Evolutionary conservation across 2,888 invertebrate species (phyloP).

Genomic region (Laspeyria flexula): DNA sequence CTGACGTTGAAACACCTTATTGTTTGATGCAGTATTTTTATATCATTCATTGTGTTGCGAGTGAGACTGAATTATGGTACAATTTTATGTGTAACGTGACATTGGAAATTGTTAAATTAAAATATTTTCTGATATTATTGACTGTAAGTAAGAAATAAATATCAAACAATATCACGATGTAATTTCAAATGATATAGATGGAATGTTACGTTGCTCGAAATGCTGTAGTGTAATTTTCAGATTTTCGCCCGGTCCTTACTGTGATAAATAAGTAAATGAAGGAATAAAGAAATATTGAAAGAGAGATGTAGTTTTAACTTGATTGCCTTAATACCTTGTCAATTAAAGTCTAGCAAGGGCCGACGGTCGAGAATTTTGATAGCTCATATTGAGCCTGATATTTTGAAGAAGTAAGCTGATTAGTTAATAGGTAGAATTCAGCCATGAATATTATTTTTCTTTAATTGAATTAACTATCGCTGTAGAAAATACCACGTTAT

Average conservation of each 20-base stretch:
- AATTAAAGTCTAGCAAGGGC: constrained; percentile 71
- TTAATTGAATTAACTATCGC: constrained; percentile 71
- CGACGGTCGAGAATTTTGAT: constrained; percentile 77
- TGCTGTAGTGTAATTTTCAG: constrained; percentile 82
- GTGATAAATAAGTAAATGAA: constrained; percentile 73
- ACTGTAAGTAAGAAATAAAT: constrained; percentile 51
- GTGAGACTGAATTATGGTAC: constrained; percentile 84
- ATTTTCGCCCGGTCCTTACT: constrained; percentile 85
- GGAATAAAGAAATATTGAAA: constrained; percentile 62
- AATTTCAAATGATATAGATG: constrained; percentile 68
- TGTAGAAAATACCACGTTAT: constrained; percentile 64
- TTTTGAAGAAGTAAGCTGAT: constrained; percentile 71
- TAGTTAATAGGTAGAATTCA: constrained; percentile 76
- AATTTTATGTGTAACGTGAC: constrained; percentile 74
- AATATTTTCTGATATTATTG: constrained; percentile 75
- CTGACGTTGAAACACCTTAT: constrained; percentile 62
- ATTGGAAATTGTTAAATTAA: constrained; percentile 52
- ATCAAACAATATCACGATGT: constrained; percentile 54
- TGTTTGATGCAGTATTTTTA: constrained; percentile 82
- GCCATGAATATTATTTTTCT: constrained; percentile 71
- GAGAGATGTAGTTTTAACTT: constrained; percentile 64
- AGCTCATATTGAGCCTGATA: constrained; percentile 85
- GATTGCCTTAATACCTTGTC: constrained; percentile 67
- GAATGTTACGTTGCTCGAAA: constrained; percentile 77
- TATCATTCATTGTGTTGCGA: constrained; percentile 80